phyloP scores from a whole-genome alignment of 2,113 vertebrate genomes.

The Pluvianellus socialis region DNA sequence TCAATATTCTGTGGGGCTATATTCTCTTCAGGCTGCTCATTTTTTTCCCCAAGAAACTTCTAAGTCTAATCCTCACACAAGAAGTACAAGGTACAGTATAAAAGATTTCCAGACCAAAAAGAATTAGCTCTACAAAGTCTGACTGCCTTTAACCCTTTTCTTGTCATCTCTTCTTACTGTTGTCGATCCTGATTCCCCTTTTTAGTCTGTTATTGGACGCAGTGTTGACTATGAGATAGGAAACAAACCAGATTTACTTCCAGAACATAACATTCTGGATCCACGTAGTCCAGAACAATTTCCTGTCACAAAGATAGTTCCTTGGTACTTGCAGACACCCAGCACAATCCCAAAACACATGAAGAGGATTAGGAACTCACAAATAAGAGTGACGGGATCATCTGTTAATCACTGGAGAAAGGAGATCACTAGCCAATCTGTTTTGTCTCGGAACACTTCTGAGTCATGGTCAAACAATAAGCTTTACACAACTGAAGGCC shows the following conservation, averaged over 20 bases:
- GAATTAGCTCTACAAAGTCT: not conserved
- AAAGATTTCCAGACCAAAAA: not conserved
- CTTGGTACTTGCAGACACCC: not conserved
- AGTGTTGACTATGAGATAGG: not conserved
- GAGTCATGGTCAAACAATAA: not conserved
- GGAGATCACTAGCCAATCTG: not conserved
- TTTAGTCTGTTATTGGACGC: not conserved
- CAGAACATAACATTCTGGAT: not conserved
- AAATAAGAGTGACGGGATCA: not conserved
- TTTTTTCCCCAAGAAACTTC: not conserved
- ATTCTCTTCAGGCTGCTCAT: not conserved
- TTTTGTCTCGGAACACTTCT: not conserved
- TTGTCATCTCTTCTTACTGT: not conserved
- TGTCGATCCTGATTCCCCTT: not conserved
- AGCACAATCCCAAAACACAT: not conserved
- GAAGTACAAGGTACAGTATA: not conserved
- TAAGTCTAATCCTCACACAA: not conserved
- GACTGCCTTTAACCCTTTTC: not conserved
- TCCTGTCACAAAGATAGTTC: not conserved
- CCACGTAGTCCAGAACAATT: not conserved
- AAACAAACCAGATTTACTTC: not conserved
- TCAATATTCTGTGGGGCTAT: slow-evolving; percentile 28
- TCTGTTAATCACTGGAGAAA: not conserved
- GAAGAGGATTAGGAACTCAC: not conserved
- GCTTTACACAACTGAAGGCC: not conserved